Percentiles rank a stretch among this genome's conserved stretches.
Conservation (phyloP, 2,113 vertebrate species). For the Ictalurus furcatus region DNA sequence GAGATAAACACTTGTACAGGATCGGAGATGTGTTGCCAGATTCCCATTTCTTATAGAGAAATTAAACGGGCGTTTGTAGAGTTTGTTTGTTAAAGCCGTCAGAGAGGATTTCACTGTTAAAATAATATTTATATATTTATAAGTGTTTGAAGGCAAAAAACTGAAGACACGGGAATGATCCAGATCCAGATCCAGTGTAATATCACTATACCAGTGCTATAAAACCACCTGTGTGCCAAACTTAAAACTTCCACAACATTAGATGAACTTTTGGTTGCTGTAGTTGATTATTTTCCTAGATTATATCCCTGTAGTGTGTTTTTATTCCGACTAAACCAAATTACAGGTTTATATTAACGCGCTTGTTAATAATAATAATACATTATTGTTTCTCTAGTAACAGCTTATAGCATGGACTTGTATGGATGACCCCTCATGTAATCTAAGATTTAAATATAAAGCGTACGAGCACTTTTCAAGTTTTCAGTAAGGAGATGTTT, state of each 20-base stretch:
- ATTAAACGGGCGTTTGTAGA: background rate
- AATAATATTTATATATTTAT: background rate
- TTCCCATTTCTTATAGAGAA: background rate
- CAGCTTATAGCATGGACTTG: background rate
- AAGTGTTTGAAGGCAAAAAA: background rate
- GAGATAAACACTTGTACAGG: slow-evolving; percentile 41
- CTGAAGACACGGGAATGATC: background rate
- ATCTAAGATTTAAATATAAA: background rate
- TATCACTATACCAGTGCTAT: background rate
- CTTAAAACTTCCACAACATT: background rate
- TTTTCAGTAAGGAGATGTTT: background rate
- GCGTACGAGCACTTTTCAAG: background rate
- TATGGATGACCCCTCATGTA: background rate
- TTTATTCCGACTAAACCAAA: background rate
- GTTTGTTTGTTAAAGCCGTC: background rate
- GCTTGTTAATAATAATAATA: background rate
- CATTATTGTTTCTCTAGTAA: background rate
- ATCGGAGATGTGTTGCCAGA: slow-evolving; percentile 39
- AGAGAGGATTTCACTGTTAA: background rate
- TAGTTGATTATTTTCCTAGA: background rate
- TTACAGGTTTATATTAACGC: background rate
- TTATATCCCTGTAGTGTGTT: background rate
- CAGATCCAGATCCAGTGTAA: background rate
- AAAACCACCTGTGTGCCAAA: background rate
- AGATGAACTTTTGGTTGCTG: background rate